These are phyloP conservation scores for Gonatopus flavifemur DNA, from an alignment of 1,140 invertebrate species.

Conservation along the genomic window DNA sequence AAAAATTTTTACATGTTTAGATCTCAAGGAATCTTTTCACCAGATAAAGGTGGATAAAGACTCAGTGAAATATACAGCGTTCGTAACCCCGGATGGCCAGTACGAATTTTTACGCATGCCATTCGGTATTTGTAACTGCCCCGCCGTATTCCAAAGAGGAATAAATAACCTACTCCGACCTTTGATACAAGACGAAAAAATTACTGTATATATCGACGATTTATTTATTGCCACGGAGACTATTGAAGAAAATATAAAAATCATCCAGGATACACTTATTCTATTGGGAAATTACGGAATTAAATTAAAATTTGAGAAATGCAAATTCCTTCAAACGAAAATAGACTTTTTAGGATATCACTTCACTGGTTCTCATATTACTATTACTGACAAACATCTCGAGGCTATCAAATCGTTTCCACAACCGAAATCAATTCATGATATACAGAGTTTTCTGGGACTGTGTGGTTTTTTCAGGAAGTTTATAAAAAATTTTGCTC, in stretches of 20 bases:
- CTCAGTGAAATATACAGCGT: conserved; percentile 6
- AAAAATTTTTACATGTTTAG: too few species aligned
- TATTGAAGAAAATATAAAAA: neutral
- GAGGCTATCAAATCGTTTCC: neutral
- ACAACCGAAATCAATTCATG: neutral
- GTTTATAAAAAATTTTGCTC: neutral
- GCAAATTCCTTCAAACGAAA: neutral
- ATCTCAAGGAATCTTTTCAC: too few species aligned
- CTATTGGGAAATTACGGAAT: neutral
- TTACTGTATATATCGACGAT: too few species aligned
- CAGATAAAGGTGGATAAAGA: too few species aligned
- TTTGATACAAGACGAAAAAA: too few species aligned
- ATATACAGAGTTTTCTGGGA: neutral
- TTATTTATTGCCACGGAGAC: too few species aligned
- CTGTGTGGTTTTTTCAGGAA: neutral
- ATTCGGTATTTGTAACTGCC: neutral
- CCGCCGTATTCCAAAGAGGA: neutral
- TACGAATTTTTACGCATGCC: neutral
- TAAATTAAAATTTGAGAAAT: conserved; percentile 5
- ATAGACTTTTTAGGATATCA: conserved; percentile 1
- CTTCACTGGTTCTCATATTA: neutral
- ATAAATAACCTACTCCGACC: neutral
- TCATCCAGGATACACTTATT: neutral
- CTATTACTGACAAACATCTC: neutral
- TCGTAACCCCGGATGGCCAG: neutral